phyloP scores from a whole-genome alignment of 2,113 vertebrate genomes.

The Aphelocoma coerulescens region DNA sequence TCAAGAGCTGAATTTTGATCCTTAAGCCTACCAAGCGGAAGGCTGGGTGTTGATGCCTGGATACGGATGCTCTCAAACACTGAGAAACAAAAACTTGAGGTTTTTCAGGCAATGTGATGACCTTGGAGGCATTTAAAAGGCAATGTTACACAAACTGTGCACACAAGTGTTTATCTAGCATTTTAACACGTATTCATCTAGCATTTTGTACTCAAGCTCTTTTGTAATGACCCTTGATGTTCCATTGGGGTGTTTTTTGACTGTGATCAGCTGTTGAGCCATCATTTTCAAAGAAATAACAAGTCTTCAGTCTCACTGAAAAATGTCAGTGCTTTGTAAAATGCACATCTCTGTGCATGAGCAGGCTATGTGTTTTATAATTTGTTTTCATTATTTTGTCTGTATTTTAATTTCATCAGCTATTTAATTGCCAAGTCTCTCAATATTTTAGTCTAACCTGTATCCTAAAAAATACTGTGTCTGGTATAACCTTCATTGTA shows the following conservation, averaged over 20 bases:
- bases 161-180: background rate
- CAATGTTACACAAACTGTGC: background rate
- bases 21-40: background rate
- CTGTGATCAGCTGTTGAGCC: background rate
- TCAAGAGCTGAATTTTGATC: background rate
- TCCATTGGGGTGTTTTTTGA: background rate
- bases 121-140: background rate
- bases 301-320: background rate
- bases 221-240: background rate
- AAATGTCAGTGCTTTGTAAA: background rate
- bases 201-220: background rate
- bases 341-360: background rate
- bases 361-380: background rate
- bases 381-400: background rate
- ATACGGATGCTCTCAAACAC: background rate
- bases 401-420: background rate
- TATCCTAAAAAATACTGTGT: background rate
- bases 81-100: background rate
- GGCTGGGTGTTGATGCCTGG: background rate
- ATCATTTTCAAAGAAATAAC: background rate
- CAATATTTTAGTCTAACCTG: background rate
- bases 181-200: background rate
- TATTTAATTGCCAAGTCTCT: background rate
- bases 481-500: background rate
- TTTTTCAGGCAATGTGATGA: background rate